These are phyloP conservation scores for Mirza zaza DNA, from an alignment of 2,113 vertebrate species.

Conservation along the genomic window DNA sequence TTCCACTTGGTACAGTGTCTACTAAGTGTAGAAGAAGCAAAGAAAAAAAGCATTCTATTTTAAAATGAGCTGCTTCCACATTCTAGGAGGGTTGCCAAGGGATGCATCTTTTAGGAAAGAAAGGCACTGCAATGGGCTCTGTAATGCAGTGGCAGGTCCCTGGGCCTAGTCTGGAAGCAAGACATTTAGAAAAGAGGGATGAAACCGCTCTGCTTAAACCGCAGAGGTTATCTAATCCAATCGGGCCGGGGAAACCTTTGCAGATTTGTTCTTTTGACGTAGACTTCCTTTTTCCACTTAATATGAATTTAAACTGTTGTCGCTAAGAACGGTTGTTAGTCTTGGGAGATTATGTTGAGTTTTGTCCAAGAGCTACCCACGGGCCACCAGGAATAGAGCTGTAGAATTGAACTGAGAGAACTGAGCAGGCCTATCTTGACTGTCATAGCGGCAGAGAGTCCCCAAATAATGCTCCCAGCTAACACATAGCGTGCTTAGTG, in stretches of 20 bases:
- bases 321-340: not conserved
- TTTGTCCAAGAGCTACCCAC: not conserved
- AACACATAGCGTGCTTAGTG: not conserved
- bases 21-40: not conserved
- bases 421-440: not conserved
- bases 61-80: not conserved
- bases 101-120: not conserved
- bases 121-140: not conserved
- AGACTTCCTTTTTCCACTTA: conserved; percentile 27
- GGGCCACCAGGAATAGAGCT: not conserved
- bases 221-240: not conserved
- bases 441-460: not conserved
- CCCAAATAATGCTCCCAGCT: not conserved
- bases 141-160: not conserved
- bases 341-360: not conserved
- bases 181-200: not conserved
- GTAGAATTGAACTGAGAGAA: not conserved
- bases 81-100: conserved; percentile 51
- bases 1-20: not conserved
- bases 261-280: not conserved
- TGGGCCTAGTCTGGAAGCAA: not conserved
- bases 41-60: conserved; percentile 38
- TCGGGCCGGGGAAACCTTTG: not conserved
- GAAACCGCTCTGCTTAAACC: not conserved
- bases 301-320: not conserved